A percentile compares a stretch with the other conserved stretches of the same genome.
Conservation (phyloP, 2,113 vertebrate genomes). For the Pachypanchax playfairii region DNA sequence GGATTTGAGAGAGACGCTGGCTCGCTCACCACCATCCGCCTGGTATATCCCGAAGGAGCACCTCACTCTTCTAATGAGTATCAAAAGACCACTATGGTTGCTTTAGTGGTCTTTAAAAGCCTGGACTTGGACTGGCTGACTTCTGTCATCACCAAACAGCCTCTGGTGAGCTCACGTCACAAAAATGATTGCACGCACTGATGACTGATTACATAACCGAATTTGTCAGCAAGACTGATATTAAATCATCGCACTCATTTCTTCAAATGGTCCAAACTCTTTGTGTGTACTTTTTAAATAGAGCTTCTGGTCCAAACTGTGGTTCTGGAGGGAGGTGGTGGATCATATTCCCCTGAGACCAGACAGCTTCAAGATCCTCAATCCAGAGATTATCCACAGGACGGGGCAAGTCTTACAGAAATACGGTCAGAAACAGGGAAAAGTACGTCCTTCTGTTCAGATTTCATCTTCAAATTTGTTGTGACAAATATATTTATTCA, state of each 20-base stretch:
- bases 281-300: slow-evolving; percentile 39
- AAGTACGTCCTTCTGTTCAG: slow-evolving; percentile 52
- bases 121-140: slow-evolving; percentile 82
- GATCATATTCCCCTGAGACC: slow-evolving; percentile 78
- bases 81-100: slow-evolving; percentile 68
- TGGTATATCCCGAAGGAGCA: slow-evolving; percentile 82
- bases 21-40: slow-evolving; percentile 79
- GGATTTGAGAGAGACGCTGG: slow-evolving; percentile 79
- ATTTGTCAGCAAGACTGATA: not conserved
- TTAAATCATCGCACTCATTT: slow-evolving; percentile 19
- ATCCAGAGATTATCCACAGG: slow-evolving; percentile 79
- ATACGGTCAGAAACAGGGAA: slow-evolving; percentile 63
- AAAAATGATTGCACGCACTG: slow-evolving; percentile 21
- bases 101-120: slow-evolving; percentile 79
- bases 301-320: slow-evolving; percentile 83
- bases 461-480: not conserved
- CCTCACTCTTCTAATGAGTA: slow-evolving; percentile 73
- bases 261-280: slow-evolving; percentile 3
- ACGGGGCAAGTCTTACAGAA: slow-evolving; percentile 65
- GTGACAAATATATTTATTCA: too few species aligned
- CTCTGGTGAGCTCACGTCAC: slow-evolving; percentile 69
- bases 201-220: slow-evolving; percentile 33
- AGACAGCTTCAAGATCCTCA: slow-evolving; percentile 77
- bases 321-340: slow-evolving; percentile 84
- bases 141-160: slow-evolving; percentile 75